phyloP scores from a whole-genome alignment of 2,888 invertebrate genomes.

The Metallyticus violacea region DNA sequence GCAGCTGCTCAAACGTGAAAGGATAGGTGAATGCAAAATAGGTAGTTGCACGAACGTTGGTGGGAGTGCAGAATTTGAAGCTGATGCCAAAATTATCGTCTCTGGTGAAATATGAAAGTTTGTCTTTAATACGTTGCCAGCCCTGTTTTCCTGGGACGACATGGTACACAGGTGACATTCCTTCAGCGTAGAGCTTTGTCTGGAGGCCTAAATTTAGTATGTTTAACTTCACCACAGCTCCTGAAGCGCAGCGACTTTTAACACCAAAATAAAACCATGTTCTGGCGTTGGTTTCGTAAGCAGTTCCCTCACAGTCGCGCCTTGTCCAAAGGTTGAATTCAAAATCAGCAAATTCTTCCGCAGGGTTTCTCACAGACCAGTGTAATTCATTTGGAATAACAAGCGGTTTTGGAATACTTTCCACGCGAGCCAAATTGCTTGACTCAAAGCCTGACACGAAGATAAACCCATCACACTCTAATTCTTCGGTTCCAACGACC shows the following conservation, averaged over 20 bases:
- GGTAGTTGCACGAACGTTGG: background rate
- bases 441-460: background rate
- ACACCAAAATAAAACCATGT: background rate
- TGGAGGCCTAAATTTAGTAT: background rate
- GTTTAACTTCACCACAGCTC: background rate
- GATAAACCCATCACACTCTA: background rate
- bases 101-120: background rate
- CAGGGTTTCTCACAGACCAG: background rate
- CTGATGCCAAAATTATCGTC: background rate
- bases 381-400: background rate
- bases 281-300: background rate
- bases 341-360: background rate
- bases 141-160: background rate
- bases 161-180: background rate
- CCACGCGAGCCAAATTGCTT: background rate
- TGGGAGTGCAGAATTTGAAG: background rate
- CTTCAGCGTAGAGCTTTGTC: background rate
- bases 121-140: background rate
- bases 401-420: background rate
- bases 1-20: background rate
- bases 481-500: background rate
- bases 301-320: background rate
- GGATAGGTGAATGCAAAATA: background rate
- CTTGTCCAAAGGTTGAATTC: background rate
- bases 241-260: background rate